A percentile compares a stretch with the other conserved stretches of the same genome.
Evolutionary conservation across 2,888 invertebrate species (phyloP).

Genomic region (Glyphotaelius pellucidus): DNA sequence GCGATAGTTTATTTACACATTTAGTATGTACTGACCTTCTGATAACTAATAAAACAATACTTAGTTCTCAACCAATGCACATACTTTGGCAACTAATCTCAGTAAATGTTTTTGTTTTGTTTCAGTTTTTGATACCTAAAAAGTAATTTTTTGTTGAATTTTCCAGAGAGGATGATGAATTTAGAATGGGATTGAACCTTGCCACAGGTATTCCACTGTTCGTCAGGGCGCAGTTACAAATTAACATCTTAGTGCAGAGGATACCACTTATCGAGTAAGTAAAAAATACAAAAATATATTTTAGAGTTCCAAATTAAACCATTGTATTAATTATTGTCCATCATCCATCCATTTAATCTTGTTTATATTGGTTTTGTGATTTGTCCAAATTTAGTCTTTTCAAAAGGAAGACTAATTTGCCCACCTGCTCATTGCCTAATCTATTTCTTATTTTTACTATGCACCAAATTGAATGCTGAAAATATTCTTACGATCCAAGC

Average conservation of each 20-base stretch:
- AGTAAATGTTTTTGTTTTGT: neutral
- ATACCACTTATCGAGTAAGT: constrained; percentile 78
- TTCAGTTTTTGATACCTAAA: neutral
- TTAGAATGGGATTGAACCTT: constrained; percentile 84
- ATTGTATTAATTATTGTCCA: too few relatives aligned
- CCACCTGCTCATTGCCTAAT: too few relatives aligned
- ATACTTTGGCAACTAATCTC: neutral
- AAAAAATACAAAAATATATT: neutral
- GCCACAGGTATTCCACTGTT: constrained; percentile 86
- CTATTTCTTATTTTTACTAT: too few relatives aligned
- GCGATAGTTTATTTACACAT: neutral
- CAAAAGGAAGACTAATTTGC: too few relatives aligned
- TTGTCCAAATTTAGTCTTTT: too few relatives aligned
- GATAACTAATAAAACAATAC: too few relatives aligned
- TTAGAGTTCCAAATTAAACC: neutral
- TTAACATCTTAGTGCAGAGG: constrained; percentile 81
- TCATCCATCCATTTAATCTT: too few relatives aligned
- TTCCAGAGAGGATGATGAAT: constrained; percentile 79
- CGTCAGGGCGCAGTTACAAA: constrained; percentile 86
- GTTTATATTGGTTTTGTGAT: too few relatives aligned
- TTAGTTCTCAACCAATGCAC: too few relatives aligned
- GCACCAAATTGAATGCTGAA: too few relatives aligned
- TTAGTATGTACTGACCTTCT: neutral
- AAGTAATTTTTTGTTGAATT: constrained; percentile 34
- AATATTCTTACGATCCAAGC: too few relatives aligned